Base-by-base conservation (phyloP, 2,113 vertebrate species). In the Synodontis membranacea region DNA sequence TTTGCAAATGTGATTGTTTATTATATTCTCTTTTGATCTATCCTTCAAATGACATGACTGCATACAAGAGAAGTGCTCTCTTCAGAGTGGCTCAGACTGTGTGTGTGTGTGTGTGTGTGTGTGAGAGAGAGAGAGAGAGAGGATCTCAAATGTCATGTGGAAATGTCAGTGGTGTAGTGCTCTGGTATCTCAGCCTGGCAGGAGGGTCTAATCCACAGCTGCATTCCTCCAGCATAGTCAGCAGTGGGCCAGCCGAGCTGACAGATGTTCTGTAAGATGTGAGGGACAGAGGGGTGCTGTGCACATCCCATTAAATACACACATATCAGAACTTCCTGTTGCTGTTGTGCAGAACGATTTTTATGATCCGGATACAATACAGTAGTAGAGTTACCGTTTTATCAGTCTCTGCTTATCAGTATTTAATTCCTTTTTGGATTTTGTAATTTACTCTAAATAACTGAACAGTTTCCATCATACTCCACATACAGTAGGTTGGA, bases 101-200 rank as follows among this genome's bases (percentile, higher is more conserved):
- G n/a, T n/a, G n/a, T n/a, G n/a, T n/a, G n/a, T n/a, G n/a, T n/a
- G n/a, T n/a, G n/a, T n/a, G n/a, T n/a, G n/a, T n/a, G n/a, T n/a
- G n/a, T n/a, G n/a, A 17, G 2, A 44, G 44, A 72, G 48, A 44
- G 15, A 74, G 62, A 72, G 70, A 52, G 84, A 70, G 62, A 75
- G 86, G 44, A 82, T 81, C 60, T 88, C 64, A 90, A 90, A 90
- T 90, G 89, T 90, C 89, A 90, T 70, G 84, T 68, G 68, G 81
- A 90, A 90, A 90, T 90, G 89, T 90, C 89, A 89, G 62, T 78
- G 80, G 58, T 78, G 89, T 83, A 85, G 75, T 84, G 87, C 80
- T 89, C 74, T 89, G 89, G 81, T 90, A 84, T 90, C 84, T 86
- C 81, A 84, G 48, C 80, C 81, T 68, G 56, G 84, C 89, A 87